Base-by-base conservation (phyloP, 2,113 vertebrate genomes). In the Pseudorhombus dupliciocellatus region DNA sequence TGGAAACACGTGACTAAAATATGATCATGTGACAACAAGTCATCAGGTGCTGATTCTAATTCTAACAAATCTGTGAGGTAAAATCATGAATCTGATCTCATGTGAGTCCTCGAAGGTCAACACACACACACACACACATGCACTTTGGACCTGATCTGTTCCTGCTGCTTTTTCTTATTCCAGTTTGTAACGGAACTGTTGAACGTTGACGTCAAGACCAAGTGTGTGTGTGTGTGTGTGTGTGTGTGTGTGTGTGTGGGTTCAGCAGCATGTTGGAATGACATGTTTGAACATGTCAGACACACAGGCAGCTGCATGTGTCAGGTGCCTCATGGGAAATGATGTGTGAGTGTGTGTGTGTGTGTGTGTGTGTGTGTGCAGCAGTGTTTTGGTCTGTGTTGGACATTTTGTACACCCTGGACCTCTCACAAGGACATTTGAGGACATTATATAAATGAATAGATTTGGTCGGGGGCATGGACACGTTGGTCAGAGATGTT, bases 261-360 rank as follows among this genome's bases (percentile, higher is more conserved):
- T 60, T 74, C 58, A n/a, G 72, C 72, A 82, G 81, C 79, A 80
- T 70, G 79, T 84, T 75, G 81, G 79, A 84, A 86, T 88, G 81
- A 88, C 86, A 68, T 88, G 86, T 86, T 67, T 63, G 73, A 75
- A 84, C 86, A 82, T 86, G 84, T 77, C 63, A 25, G 56, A 66
- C 69, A 22, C 53, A 28, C 55, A 57, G 31, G 66, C 84, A 86
- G 81, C 84, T 89, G 87, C 62, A 28, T 59, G 63, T 80, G 79
- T 81, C 71, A 75, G 80, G 74, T 73, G 72, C 53, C 66, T 81
- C 62, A 56, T 81, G 72, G 70, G 75, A 76, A 67, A 37, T 37
- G 4, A 24, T n/a, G 62, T 58, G 65, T 71, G 50, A 59, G 46
- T 77, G 63, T 77, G 68, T 56, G 70, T 80, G 67, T 71, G 42